phyloP scores from a whole-genome alignment of 2,113 vertebrate species.

The Apaloderma vittatum region DNA sequence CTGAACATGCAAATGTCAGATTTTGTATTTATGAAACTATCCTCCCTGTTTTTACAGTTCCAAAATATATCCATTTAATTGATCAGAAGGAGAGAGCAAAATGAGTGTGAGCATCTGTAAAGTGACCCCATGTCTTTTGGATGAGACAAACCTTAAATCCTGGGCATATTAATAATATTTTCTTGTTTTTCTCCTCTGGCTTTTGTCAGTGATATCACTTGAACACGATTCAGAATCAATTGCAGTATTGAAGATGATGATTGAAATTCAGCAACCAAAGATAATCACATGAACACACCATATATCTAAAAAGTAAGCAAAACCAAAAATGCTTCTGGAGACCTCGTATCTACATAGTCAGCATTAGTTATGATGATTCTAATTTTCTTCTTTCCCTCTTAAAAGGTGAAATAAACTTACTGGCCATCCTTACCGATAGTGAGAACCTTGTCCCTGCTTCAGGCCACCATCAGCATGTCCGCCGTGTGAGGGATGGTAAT shows the following conservation, averaged over 20 bases:
- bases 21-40: background rate
- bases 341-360: background rate
- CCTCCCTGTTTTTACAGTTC: background rate
- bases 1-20: background rate
- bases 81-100: background rate
- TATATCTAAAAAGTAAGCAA: background rate
- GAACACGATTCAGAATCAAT: background rate
- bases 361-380: background rate
- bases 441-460: background rate
- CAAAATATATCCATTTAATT: background rate
- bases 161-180: background rate
- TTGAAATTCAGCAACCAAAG: background rate
- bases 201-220: background rate
- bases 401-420: background rate
- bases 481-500: accelerated
- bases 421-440: background rate
- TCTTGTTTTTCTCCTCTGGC: background rate
- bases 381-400: background rate
- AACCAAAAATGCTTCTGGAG: background rate
- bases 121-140: background rate
- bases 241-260: background rate
- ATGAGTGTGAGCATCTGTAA: background rate
- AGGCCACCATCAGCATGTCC: accelerated
- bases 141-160: background rate
- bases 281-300: background rate